These are phyloP conservation scores for Ciconia nigra DNA, from an alignment of 2,797 vertebrate genomes.

Conservation along the genomic window DNA sequence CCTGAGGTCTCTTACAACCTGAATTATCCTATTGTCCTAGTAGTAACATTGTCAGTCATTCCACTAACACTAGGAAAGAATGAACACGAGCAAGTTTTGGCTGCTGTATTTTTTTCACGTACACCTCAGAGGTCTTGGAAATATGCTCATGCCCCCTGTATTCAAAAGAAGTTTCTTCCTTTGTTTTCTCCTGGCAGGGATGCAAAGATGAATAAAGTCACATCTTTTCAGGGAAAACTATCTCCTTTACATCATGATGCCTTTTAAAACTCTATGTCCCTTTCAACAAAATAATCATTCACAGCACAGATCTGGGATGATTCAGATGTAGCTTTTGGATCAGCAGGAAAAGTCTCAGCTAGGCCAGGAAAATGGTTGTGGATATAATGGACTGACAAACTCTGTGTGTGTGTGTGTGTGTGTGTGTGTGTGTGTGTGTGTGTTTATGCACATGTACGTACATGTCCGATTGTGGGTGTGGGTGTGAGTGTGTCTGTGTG, in stretches of 20 bases:
- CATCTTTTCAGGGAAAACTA: neutral
- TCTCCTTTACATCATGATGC: neutral
- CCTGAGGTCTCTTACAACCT: neutral
- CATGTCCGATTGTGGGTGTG: rapidly evolving
- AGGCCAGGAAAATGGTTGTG: neutral
- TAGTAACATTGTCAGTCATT: neutral
- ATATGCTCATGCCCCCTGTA: neutral
- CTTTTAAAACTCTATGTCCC: neutral
- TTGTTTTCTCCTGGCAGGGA: neutral
- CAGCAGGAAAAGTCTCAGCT: neutral
- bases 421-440: neutral
- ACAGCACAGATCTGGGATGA: neutral
- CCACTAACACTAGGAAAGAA: neutral
- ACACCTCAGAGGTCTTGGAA: neutral
- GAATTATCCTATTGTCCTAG: neutral
- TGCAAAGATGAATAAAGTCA: neutral
- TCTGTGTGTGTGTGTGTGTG: neutral
- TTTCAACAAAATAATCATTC: neutral
- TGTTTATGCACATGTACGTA: neutral
- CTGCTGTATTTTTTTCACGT: neutral
- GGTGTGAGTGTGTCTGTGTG: neutral
- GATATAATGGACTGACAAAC: neutral
- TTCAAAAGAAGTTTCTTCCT: neutral
- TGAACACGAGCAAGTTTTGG: neutral
- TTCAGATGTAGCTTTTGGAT: neutral